phyloP scores from a whole-genome alignment of 2,888 invertebrate genomes.

The Phlogophora meticulosa region DNA sequence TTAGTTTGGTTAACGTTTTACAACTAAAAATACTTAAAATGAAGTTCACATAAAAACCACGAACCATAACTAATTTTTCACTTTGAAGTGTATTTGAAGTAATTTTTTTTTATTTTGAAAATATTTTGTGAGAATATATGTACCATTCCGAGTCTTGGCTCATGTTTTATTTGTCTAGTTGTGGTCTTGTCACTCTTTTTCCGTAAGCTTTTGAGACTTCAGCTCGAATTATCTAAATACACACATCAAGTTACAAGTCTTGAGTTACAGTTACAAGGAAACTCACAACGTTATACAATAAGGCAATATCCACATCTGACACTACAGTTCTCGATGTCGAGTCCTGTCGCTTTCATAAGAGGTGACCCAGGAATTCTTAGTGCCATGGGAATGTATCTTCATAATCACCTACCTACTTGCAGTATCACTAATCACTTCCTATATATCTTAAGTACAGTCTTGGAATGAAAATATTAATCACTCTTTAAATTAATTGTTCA shows the following conservation, averaged over 20 bases:
- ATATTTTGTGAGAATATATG: no score
- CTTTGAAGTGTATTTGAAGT: no score
- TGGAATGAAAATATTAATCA: neutral
- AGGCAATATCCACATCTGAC: conserved; percentile 2
- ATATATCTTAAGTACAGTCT: neutral
- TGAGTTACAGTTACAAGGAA: conserved; percentile 8
- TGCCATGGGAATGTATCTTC: neutral
- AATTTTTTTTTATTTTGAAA: no score
- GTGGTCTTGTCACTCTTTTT: neutral
- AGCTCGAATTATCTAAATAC: neutral
- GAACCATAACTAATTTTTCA: no score
- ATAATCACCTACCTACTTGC: neutral
- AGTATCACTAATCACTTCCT: neutral
- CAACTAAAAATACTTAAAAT: no score
- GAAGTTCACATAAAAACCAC: no score
- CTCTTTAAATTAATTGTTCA: no score
- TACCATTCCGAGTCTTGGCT: no score
- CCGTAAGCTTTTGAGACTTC: neutral
- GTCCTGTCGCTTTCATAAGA: conserved; percentile 27
- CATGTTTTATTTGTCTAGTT: no score
- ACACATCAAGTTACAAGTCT: no score
- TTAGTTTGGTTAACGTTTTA: no score
- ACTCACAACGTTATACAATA: conserved; percentile 19
- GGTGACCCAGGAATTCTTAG: conserved; percentile 11
- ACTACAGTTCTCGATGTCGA: conserved; percentile 22